Conservation (phyloP, 2,888 invertebrate species). For the Odontocerum albicorne region DNA sequence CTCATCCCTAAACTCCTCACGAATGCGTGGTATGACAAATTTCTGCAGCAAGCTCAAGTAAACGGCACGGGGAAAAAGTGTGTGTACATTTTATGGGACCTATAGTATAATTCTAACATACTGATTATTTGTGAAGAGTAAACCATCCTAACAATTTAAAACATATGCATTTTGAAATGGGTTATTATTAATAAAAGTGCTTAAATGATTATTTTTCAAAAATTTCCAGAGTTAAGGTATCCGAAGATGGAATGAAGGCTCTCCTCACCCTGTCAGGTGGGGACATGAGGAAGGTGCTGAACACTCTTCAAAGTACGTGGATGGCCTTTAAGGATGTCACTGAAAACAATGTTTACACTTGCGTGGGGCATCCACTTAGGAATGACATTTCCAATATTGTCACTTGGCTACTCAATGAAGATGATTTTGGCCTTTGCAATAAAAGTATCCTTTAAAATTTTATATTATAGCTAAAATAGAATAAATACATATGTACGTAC, state of each 20-base stretch:
- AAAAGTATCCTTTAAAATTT: conserved; percentile 69
- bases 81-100: too few species aligned
- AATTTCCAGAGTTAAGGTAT: conserved; percentile 71
- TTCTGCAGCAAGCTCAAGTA: too few species aligned
- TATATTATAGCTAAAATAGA: not conserved
- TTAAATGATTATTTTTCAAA: too few species aligned
- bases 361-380: conserved; percentile 94
- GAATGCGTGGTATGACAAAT: too few species aligned
- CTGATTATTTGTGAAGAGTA: too few species aligned
- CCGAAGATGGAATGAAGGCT: conserved; percentile 88
- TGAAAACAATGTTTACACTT: conserved; percentile 89
- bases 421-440: conserved; percentile 73
- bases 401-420: conserved; percentile 82
- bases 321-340: conserved; percentile 88
- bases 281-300: conserved; percentile 97
- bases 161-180: too few species aligned
- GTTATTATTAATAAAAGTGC: too few species aligned
- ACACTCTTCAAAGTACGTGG: conserved; percentile 94
- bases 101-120: too few species aligned
- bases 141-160: too few species aligned
- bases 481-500: too few species aligned
- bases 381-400: conserved; percentile 87
- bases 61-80: too few species aligned
- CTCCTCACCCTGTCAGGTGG: conserved; percentile 88
- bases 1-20: too few species aligned